Percentiles rank a stretch among this genome's conserved stretches.
Evolutionary conservation across 2,797 vertebrate species (phyloP).

Genomic region (Scyliorhinus canicula): DNA sequence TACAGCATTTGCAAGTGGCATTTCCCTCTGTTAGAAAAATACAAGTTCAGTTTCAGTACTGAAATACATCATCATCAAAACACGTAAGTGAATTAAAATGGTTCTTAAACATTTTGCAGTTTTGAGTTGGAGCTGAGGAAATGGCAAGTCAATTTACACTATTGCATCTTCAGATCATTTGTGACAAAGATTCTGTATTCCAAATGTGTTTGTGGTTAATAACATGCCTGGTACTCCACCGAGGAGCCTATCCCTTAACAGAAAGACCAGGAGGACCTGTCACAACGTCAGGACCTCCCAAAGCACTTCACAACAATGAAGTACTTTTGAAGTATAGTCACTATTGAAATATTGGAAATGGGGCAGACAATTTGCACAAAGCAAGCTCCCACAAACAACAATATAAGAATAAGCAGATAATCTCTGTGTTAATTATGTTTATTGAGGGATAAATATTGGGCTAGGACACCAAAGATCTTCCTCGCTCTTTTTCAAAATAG

Average conservation of each 20-base stretch:
- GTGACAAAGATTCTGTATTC: neutral
- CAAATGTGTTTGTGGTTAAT: neutral
- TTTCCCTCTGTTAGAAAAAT: constrained; percentile 80
- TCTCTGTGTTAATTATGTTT: neutral
- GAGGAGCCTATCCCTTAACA: neutral
- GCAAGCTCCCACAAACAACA: neutral
- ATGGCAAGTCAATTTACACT: neutral
- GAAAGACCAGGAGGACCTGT: neutral
- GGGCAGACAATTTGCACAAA: neutral
- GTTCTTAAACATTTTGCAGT: neutral
- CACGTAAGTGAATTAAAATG: neutral
- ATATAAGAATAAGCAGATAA: neutral
- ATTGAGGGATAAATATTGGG: neutral
- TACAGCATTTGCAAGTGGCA: constrained; percentile 88
- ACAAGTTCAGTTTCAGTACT: neutral
- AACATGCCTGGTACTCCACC: neutral
- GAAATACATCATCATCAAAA: neutral
- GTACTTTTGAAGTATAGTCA: neutral
- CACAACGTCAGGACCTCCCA: neutral
- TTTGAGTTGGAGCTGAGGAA: neutral
- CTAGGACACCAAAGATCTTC: neutral
- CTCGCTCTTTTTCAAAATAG: neutral
- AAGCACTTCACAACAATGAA: neutral
- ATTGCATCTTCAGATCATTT: neutral
- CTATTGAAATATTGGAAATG: neutral